phyloP scores from a whole-genome alignment of 2,113 vertebrate genomes.

The Diphyllodes magnificus region DNA sequence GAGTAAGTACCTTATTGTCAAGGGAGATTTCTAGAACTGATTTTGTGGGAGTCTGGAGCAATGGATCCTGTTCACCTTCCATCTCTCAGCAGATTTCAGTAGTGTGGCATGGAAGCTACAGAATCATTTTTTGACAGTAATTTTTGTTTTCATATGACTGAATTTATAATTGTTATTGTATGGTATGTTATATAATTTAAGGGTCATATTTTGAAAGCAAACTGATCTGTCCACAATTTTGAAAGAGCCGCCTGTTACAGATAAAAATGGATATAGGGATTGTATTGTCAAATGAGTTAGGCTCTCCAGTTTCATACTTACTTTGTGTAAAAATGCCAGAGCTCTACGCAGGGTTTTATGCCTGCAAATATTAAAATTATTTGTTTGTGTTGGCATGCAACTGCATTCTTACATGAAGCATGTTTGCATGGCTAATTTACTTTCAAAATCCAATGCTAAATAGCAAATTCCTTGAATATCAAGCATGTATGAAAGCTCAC shows the following conservation, averaged over 20 bases:
- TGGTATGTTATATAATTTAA: neutral
- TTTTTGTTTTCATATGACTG: neutral
- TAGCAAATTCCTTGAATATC: neutral
- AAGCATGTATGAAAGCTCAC: neutral
- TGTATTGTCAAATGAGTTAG: neutral
- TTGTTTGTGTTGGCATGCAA: neutral
- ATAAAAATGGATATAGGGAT: neutral
- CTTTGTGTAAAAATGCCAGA: neutral
- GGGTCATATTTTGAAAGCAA: neutral
- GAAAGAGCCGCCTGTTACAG: neutral
- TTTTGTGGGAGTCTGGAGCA: neutral
- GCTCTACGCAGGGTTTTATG: neutral
- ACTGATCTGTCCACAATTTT: neutral
- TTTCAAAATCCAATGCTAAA: neutral
- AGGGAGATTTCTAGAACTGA: neutral
- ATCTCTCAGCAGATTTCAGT: neutral
- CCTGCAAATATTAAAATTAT: neutral
- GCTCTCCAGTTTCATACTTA: neutral
- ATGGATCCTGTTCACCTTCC: neutral
- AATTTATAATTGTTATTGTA: neutral
- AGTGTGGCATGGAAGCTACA: neutral
- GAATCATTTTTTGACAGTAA: neutral
- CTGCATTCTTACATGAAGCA: neutral
- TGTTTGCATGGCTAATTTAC: neutral
- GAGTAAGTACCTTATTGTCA: neutral